These are phyloP conservation scores for Dasysyrphus albostriatus DNA, from an alignment of 2,888 invertebrate species.

Conservation along the genomic window DNA sequence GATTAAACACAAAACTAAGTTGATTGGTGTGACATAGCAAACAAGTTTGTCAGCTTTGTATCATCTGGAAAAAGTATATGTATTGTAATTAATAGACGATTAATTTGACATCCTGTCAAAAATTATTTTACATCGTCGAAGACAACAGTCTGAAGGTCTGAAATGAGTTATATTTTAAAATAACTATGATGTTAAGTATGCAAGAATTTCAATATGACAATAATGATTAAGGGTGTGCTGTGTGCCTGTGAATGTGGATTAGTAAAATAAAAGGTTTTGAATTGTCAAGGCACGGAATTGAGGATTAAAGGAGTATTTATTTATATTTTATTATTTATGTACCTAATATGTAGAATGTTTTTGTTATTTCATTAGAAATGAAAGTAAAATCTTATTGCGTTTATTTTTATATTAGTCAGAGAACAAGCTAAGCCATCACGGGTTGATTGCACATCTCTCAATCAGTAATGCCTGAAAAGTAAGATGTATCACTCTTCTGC, in stretches of 20 bases:
- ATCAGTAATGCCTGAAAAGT: constrained; percentile 34
- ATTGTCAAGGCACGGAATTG: background rate
- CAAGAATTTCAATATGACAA: background rate
- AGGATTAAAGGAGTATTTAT: background rate
- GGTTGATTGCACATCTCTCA: constrained; percentile 18
- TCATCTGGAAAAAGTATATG: constrained; percentile 42
- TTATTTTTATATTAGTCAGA: background rate
- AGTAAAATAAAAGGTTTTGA: background rate
- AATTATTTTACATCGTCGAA: constrained; percentile 18
- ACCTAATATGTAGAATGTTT: no score
- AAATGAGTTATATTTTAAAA: background rate
- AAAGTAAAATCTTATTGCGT: background rate
- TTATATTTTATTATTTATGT: no score
- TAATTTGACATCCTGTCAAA: constrained; percentile 69
- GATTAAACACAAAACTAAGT: constrained; percentile 37
- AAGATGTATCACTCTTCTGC: constrained; percentile 55
- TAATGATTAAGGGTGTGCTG: background rate
- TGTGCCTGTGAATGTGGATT: no score
- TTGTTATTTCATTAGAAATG: background rate
- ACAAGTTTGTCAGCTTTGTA: constrained; percentile 65
- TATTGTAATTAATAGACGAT: constrained; percentile 57
- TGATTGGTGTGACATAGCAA: constrained; percentile 38
- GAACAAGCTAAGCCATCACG: background rate
- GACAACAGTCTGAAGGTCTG: background rate
- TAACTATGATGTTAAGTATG: constrained; percentile 2